Base-by-base conservation (phyloP, 2,888 invertebrate genomes). In the Entomobrya multifasciata region DNA sequence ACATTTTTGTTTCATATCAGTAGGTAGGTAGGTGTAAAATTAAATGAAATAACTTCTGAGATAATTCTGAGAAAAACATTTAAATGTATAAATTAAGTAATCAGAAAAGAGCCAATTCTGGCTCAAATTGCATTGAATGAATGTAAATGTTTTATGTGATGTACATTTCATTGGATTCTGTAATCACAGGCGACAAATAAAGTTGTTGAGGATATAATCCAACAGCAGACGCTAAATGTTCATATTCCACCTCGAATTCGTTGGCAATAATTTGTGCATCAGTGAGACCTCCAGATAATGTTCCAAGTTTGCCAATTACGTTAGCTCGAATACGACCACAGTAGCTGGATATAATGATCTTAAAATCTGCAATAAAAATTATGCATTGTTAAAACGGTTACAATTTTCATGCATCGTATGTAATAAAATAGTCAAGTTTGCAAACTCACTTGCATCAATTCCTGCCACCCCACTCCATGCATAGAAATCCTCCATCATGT, bases 221-320 rank as follows among this genome's bases (percentile, higher is more conserved):
- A 15, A 36, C 76, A 1, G 62, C 22, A 8, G 76, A 25, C 13
- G 77, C 84, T 22, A 67, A n/a, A n/a, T 65, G 65, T 17, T 65
- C 65, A 41, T 65, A 84, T 27, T 84, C 84, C 15, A 76, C 67
- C 20, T 77, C 84, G 57, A 84, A 84, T 25, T 84, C 84, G 3
- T 52, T 55, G 1, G 84, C 41, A 11, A 84, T 30, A n/a, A 44
- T 25, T 13, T 77, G 67, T 3, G 77, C 65, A 27, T 77, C 84
- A 2, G 67, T 55, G 13, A 41, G 15, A 17, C 30, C 77, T 11
- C 55, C 67, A 25, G 65, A n/a, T 15, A 72, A 22, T 15, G 36
- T 11, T 20, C 84, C 84, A 10, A 67, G 22, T 49, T 44, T 65
- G 10, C 84, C 84, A 30, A 30, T 57, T 11, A 84, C 44, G 25